Base-by-base conservation (phyloP, 2,113 vertebrate genomes). In the Hyaena hyaena region DNA sequence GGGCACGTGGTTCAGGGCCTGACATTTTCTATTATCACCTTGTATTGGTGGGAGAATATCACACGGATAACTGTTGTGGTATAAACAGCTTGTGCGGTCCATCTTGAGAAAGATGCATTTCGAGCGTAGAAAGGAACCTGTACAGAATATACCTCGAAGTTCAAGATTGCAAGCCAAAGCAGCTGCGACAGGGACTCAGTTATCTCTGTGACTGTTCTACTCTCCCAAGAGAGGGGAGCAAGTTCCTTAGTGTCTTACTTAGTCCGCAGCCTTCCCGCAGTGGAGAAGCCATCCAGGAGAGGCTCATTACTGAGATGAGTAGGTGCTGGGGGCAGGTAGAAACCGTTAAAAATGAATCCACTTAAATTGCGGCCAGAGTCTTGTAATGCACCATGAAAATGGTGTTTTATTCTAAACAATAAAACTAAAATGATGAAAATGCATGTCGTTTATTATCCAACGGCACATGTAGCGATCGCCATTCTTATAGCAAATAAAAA, bases 381-480 rank as follows among this genome's bases (percentile, higher is more conserved):
- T 85, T 71, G 5, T 76, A 80, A 84, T 76, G 85, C 77, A 86
- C 0, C 4, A 26, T 45, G 50, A 58, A 96, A 96, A 91, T 86
- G 63, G 19, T 89, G 66, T 76, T 97, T 98, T 97, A 91, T 95
- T 91, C 95, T 92, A 81, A 96, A 81, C 76, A 93, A 93, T 95
- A 86, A 97, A 93, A 88, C 33, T 31, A 69, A 95, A 87, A 77
- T 90, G 87, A 93, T 91, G 89, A 97, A 97, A 96, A 85, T 90
- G 24, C 74, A 68, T 61, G 79, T 66, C 80, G 48, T 95, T 87
- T 88, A 92, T 95, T 84, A 73, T 69, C 90, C 71, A 92, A 55
- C 61, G 82, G 86, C 82, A 58, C 43, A 28, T 31, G n/a, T 76
- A 82, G 31, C 33, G n/a, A 77, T 61, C 93, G 84, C 58, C 80